Base-by-base conservation (phyloP, 2,888 invertebrate species). In the Teinopalpus imperialis region DNA sequence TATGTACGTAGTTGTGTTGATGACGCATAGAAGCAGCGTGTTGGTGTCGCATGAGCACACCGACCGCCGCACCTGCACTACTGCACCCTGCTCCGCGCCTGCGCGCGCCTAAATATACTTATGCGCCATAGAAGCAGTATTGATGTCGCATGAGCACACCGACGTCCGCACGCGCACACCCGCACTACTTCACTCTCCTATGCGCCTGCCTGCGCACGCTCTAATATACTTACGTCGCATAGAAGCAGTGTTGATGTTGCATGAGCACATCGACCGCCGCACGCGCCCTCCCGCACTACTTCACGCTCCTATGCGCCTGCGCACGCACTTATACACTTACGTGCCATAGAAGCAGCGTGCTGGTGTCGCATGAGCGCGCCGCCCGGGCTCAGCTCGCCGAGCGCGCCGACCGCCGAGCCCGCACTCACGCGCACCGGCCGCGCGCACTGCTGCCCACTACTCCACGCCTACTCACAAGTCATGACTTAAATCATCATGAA, bases 341-440 rank as follows among this genome's bases (percentile, higher is more conserved):
- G 94, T 51, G 94, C 93, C 72, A 94, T 90, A 42, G 92, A 93
- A 53, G 94, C 94, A 63, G 95, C 94, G 65, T 94, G 93, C 70
- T 95, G 94, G 24, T 95, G 95, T 54, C 96, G 91, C 97, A 98
- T 97, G 21, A 98, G 90, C 16, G 94, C 93, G 12, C 97, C 97
- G 42, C 97, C 97, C 0, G 97, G 97, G 53, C 96, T 96, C 20
- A 98, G 90, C 81, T 97, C 97, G 2, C 96, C 96, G 2, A 97
- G 82, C 41, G 95, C 97, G 59, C 93, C 93, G 18, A 96, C 95
- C 1, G 97, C 97, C 1, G 94, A 93, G 42, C 93, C 93, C 7
- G 95, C 93, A 59, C 90, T 91, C 31, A 94, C 92, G 3, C 94
- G 82, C 39, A 91, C 86, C 55, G 93, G 92, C 49, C 93, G 90